These are phyloP conservation scores for Distichodus sexfasciatus DNA, from an alignment of 2,797 vertebrate species.

Conservation along the genomic window DNA sequence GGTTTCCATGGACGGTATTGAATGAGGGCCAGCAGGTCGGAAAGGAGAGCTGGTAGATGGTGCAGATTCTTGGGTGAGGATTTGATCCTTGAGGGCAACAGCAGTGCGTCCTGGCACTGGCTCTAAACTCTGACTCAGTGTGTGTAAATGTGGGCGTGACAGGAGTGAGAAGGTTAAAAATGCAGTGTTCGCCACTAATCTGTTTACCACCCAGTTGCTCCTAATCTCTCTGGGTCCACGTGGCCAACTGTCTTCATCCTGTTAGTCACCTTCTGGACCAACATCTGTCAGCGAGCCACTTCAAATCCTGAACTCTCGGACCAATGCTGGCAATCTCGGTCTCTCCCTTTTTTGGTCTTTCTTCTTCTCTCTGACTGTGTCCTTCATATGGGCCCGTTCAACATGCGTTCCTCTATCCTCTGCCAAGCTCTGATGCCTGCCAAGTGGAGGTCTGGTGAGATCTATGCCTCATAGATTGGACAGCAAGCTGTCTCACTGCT, in stretches of 20 bases:
- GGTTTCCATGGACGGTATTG: slow-evolving; percentile 35
- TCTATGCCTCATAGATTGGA: slow-evolving; percentile 30
- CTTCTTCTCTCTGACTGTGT: slow-evolving; percentile 8
- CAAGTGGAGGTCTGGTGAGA: slow-evolving; percentile 38
- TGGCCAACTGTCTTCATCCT: slow-evolving; percentile 85
- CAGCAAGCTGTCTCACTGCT: slow-evolving; percentile 47
- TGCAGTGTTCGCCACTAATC: slow-evolving; percentile 84
- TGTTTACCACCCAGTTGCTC: slow-evolving; percentile 84
- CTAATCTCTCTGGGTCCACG: slow-evolving; percentile 86
- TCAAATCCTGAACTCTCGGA: slow-evolving; percentile 9
- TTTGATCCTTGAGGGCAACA: slow-evolving; percentile 43
- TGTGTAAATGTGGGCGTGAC: slow-evolving; percentile 45
- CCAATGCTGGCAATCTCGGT: background rate
- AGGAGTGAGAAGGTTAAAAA: slow-evolving; percentile 79
- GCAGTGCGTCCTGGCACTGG: slow-evolving; percentile 38
- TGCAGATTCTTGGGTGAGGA: slow-evolving; percentile 46
- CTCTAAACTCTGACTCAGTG: background rate
- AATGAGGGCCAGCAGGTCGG: slow-evolving; percentile 4
- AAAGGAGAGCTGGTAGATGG: slow-evolving; percentile 24
- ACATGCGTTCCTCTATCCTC: slow-evolving; percentile 30
- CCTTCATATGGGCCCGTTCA: slow-evolving; percentile 6
- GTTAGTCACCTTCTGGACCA: slow-evolving; percentile 86
- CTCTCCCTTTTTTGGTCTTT: background rate
- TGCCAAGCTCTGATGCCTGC: slow-evolving; percentile 34
- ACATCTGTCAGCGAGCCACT: slow-evolving; percentile 74